Conservation (phyloP, 2,113 vertebrate genomes). For the Chloropsis cyanopogon region DNA sequence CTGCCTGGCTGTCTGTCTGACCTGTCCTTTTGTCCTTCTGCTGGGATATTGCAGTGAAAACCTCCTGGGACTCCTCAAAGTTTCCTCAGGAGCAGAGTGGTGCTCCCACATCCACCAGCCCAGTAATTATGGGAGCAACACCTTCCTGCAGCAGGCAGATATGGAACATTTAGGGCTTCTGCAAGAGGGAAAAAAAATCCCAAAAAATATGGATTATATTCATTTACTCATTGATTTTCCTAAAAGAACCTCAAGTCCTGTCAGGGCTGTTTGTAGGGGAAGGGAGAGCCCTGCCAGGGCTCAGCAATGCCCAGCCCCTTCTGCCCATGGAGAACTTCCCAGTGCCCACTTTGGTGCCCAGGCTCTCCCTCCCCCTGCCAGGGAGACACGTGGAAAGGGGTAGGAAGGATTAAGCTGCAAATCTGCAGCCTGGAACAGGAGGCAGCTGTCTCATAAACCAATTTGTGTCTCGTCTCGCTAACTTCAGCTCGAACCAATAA, state of each 20-base stretch:
- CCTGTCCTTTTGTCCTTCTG: not conserved
- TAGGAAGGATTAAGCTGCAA: not conserved
- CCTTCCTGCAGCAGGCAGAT: not conserved
- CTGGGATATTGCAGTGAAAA: not conserved
- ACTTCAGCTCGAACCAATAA: constrained; percentile 14
- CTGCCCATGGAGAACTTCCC: not conserved
- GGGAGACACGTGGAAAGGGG: not conserved
- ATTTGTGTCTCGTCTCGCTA: constrained; percentile 12
- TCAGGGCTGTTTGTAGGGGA: not conserved
- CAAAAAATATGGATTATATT: not conserved
- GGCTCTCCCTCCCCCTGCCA: not conserved
- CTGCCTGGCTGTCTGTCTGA: not conserved
- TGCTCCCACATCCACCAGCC: not conserved
- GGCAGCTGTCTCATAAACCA: constrained; percentile 41
- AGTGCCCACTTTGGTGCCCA: not conserved
- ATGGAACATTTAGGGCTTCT: not conserved
- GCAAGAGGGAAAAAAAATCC: not conserved
- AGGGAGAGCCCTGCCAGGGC: not conserved
- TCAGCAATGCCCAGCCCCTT: not conserved
- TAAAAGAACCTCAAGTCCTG: not conserved
- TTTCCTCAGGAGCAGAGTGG: accelerated
- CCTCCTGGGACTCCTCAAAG: not conserved
- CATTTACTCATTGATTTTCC: not conserved
- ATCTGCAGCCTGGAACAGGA: not conserved
- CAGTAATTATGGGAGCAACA: accelerated